phyloP scores from a whole-genome alignment of 2,113 vertebrate species.

The Arizona elegans region DNA sequence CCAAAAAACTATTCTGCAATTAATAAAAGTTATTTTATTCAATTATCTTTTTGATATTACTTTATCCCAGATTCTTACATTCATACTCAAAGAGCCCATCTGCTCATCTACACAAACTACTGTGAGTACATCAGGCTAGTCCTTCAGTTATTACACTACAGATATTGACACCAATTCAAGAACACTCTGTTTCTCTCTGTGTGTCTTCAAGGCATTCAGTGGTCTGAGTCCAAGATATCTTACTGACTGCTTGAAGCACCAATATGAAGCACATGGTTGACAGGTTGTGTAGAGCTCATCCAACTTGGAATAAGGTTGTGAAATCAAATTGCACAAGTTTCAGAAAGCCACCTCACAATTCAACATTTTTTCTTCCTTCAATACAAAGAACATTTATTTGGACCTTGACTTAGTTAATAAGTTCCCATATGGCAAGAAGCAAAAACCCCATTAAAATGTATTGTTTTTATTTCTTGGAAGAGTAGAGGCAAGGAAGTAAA shows the following conservation, averaged over 20 bases:
- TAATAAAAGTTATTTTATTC: neutral
- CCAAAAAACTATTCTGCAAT: neutral
- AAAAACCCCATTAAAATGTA: neutral
- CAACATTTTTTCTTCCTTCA: conserved; percentile 1
- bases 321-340: conserved; percentile 16
- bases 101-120: conserved; percentile 23
- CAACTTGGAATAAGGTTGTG: conserved; percentile 31
- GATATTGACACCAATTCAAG: conserved; percentile 36
- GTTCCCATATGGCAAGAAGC: conserved; percentile 21
- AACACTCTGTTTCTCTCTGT: conserved; percentile 30
- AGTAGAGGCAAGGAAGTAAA: neutral
- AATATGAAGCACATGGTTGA: conserved; percentile 33
- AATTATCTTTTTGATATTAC: neutral
- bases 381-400: conserved; percentile 23
- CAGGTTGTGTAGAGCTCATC: conserved; percentile 30
- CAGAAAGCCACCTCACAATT: conserved; percentile 22
- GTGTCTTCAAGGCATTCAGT: conserved; percentile 35
- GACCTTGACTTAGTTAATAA: conserved; percentile 21
- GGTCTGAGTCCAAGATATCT: conserved; percentile 33
- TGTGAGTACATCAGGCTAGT: conserved; percentile 16
- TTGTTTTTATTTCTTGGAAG: neutral
- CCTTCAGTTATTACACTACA: conserved; percentile 21
- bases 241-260: conserved; percentile 34
- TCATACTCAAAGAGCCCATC: conserved; percentile 23
- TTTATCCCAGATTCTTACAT: conserved; percentile 18